These are phyloP conservation scores for Nasonia oneida DNA, from an alignment of 2,888 invertebrate species.

Conservation along the genomic window DNA sequence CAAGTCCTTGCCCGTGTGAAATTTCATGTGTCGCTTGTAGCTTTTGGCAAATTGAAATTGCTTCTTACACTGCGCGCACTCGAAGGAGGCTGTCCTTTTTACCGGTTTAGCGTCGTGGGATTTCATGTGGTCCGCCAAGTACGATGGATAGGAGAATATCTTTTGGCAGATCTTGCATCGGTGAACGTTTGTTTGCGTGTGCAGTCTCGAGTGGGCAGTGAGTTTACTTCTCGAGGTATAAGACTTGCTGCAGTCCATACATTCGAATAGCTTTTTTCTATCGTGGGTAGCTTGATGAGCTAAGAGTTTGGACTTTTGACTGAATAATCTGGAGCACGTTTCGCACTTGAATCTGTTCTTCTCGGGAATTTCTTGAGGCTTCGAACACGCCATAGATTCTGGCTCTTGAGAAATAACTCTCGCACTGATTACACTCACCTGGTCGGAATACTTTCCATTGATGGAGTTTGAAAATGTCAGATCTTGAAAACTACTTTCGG, in stretches of 20 bases:
- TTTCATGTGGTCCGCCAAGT: constrained; percentile 76
- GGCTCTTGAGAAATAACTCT: constrained; percentile 41
- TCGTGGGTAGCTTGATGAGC: constrained; percentile 72
- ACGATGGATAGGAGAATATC: constrained; percentile 77
- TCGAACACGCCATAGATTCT: not conserved
- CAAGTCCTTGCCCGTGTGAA: constrained; percentile 74
- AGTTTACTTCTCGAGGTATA: constrained; percentile 76
- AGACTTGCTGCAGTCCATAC: constrained; percentile 72
- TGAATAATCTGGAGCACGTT: constrained; percentile 70
- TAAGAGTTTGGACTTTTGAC: constrained; percentile 73
- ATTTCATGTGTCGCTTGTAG: constrained; percentile 71
- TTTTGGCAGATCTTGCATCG: constrained; percentile 77
- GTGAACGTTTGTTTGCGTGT: constrained; percentile 74
- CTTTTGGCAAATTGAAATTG: constrained; percentile 73
- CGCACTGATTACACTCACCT: constrained; percentile 48
- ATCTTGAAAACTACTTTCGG: constrained; percentile 66
- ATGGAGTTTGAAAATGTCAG: constrained; percentile 67
- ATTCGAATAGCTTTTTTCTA: constrained; percentile 73
- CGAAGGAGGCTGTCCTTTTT: constrained; percentile 66
- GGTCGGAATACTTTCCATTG: constrained; percentile 59
- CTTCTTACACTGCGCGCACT: constrained; percentile 73
- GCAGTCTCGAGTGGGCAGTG: constrained; percentile 75
- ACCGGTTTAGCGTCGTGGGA: constrained; percentile 69
- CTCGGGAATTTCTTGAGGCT: constrained; percentile 18
- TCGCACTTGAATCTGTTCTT: constrained; percentile 69